phyloP scores from a whole-genome alignment of 92 coral and sea anemone species.

The Scolanthus callimorphus region DNA sequence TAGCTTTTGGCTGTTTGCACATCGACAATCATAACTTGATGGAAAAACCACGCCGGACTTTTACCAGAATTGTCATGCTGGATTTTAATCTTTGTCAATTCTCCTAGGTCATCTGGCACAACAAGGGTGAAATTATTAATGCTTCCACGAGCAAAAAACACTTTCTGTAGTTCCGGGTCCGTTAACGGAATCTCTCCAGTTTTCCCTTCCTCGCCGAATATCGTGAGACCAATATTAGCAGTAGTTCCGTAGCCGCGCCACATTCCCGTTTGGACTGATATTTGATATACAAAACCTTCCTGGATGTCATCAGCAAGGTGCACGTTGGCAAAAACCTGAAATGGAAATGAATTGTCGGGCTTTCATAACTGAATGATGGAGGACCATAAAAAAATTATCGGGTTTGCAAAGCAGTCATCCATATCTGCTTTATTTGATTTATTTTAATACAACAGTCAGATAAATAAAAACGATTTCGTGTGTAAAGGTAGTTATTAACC shows the following conservation, averaged over 20 bases:
- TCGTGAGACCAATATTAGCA: slow-evolving; percentile 72
- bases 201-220: slow-evolving; percentile 69
- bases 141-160: slow-evolving; percentile 82
- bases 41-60: slow-evolving; percentile 89
- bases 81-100: slow-evolving; percentile 65
- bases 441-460: too few relatives aligned
- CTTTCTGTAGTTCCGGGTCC: slow-evolving; percentile 69
- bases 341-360: too few relatives aligned
- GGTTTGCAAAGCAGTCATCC: too few relatives aligned
- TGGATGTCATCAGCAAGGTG: too few relatives aligned
- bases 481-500: too few relatives aligned
- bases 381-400: too few relatives aligned
- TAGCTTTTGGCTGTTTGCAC: slow-evolving; percentile 59
- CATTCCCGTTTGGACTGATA: slow-evolving; percentile 77
- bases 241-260: slow-evolving; percentile 95
- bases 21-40: slow-evolving; percentile 72
- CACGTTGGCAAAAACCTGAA: too few relatives aligned
- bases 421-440: too few relatives aligned
- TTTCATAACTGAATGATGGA: too few relatives aligned
- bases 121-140: slow-evolving; percentile 65
- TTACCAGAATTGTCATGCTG: slow-evolving; percentile 94
- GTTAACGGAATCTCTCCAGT: slow-evolving; percentile 65
- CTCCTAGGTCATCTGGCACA: slow-evolving; percentile 59
- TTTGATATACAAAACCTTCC: too few relatives aligned
- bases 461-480: too few relatives aligned